Evolutionary conservation across 2,888 invertebrate species (phyloP).

Genomic region (Trichopria drosophilae): DNA sequence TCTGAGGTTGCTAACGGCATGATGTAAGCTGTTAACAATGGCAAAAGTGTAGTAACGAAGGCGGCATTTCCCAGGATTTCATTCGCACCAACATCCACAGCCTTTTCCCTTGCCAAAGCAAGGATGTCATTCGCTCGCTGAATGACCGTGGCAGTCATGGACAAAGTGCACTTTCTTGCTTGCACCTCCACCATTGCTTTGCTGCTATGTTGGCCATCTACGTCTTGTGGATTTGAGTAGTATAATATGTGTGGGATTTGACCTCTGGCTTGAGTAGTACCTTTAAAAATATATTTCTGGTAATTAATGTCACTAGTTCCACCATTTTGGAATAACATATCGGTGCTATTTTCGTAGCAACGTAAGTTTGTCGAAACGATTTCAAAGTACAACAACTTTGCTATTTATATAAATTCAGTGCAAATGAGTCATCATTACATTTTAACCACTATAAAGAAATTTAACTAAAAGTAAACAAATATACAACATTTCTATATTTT

Average conservation of each 20-base stretch:
- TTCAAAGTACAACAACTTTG: too few species aligned
- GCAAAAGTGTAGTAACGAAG: constrained; percentile 76
- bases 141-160: constrained; percentile 77
- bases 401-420: too few species aligned
- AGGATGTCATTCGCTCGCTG: constrained; percentile 77
- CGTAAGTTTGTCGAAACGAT: too few species aligned
- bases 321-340: too few species aligned
- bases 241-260: constrained; percentile 94
- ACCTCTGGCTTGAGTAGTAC: constrained; percentile 89
- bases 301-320: too few species aligned
- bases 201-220: constrained; percentile 63
- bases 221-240: constrained; percentile 72
- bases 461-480: too few species aligned
- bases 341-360: too few species aligned
- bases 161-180: constrained; percentile 71
- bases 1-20: constrained; percentile 80
- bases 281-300: too few species aligned
- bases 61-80: constrained; percentile 66
- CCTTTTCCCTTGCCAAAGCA: constrained; percentile 74
- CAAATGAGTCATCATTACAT: too few species aligned
- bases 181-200: constrained; percentile 66
- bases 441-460: too few species aligned
- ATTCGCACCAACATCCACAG: constrained; percentile 63
- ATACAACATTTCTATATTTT: too few species aligned
- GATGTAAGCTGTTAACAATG: constrained; percentile 82